A percentile compares a stretch with the other conserved stretches of the same genome.
These are phyloP conservation scores for Connochaetes taurinus DNA, from an alignment of 2,113 vertebrate species.

Conservation along the genomic window DNA sequence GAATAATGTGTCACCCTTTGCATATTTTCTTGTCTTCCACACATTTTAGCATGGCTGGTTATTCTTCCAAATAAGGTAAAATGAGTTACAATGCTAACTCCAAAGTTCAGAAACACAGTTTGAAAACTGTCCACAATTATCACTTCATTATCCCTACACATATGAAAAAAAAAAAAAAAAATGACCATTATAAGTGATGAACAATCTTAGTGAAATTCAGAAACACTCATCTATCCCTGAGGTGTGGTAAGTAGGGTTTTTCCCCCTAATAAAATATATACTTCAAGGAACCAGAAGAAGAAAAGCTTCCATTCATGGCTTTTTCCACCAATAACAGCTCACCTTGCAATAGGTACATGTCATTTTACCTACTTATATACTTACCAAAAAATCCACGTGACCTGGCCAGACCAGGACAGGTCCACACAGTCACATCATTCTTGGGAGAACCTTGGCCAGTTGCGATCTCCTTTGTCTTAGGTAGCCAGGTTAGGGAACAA, in stretches of 20 bases:
- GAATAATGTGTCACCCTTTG: background rate
- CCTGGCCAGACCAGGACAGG: conserved; percentile 70
- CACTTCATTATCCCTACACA: background rate
- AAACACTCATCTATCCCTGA: background rate
- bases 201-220: background rate
- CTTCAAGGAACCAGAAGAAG: background rate
- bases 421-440: conserved; percentile 78
- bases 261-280: background rate
- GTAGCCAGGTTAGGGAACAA: conserved; percentile 83
- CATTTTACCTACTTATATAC: conserved; percentile 30
- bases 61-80: background rate
- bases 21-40: background rate
- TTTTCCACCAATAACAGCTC: background rate
- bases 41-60: background rate
- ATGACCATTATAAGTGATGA: background rate
- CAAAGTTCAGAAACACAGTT: background rate
- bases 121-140: background rate
- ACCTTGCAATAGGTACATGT: background rate
- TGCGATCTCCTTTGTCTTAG: conserved; percentile 73
- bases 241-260: background rate
- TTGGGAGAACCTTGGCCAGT: conserved; percentile 80
- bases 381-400: conserved; percentile 74
- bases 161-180: too few species aligned
- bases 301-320: background rate
- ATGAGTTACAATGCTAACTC: background rate